Base-by-base conservation (phyloP, 2,113 vertebrate species). In the Mesocricetus auratus region DNA sequence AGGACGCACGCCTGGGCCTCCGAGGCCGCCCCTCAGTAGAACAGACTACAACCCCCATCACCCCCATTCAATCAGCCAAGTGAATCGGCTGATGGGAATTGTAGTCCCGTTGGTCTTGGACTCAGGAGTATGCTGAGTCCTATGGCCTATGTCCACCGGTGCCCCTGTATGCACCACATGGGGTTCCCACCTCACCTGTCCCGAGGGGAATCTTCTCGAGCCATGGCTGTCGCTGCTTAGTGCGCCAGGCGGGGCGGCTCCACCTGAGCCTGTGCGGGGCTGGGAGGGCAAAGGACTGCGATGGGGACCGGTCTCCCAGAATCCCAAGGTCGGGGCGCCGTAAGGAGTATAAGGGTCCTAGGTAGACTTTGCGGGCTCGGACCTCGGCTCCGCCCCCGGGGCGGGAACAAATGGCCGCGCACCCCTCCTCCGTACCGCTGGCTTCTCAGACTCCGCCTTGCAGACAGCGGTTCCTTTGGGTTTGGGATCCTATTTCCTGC, bases 121-220 rank as follows among this genome's bases (percentile, higher is more conserved):
- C 81, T 78, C 5, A 0, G 60, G 64, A 13, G 53, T 62, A 9
- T 42, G 47, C 7, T 3, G 29, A 22, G n/a, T n/a, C n/a, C 73
- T 29, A 58, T 73, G 33, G 60, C 79, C 36, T 29, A 0, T 7
- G 4, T 75, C 69, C 56, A 7, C 13, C 53, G 4, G 6, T 39
- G n/a, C 56, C 31, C 26, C 15, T 2, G 36, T 5, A 4, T 10
- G 5, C 74, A 12, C 50, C 50, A 75, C 69, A 4, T 12, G 15
- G 3, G 47, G 50, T 6, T 39, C 73, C 73, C 86, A 29, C 42
- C 96, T 97, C 42, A 97, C 96, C 96, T 94, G 92, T 97, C 97
- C 73, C 39, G 92, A 60, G 97, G 97, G 50, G 74, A 86, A 74
- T 94, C 94, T 93, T 95, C 97, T 39, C 97, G 90, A 56, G 97